A percentile compares a stretch with the other conserved stretches of the same genome.
Evolutionary conservation across 2,888 invertebrate genomes (phyloP).

Genomic region (Saturnia japonica): DNA sequence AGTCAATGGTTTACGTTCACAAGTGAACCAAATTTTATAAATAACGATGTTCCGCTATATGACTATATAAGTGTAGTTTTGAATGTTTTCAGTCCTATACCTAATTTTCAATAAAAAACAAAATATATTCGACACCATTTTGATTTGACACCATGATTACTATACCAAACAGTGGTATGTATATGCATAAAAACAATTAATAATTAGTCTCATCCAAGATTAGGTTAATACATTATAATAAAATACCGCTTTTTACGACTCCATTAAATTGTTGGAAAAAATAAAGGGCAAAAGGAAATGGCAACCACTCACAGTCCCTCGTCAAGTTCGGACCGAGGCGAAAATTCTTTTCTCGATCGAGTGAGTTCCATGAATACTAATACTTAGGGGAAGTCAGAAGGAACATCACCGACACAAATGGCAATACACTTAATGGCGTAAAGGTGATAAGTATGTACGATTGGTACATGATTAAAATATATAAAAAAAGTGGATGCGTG

Average conservation of each 20-base stretch:
- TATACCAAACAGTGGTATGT: background rate
- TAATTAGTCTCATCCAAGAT: constrained; percentile 49
- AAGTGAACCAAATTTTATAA: no score
- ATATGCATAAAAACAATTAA: constrained; percentile 39
- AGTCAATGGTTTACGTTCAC: no score
- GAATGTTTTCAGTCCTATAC: no score
- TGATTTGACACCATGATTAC: no score
- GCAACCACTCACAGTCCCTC: constrained; percentile 70
- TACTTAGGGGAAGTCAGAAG: constrained; percentile 55
- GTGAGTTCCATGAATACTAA: constrained; percentile 80
- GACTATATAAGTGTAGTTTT: no score
- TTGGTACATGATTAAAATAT: background rate
- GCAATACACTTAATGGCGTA: constrained; percentile 56
- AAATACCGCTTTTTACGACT: constrained; percentile 73
- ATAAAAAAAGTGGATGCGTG: no score
- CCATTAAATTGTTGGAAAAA: constrained; percentile 77
- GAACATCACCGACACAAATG: constrained; percentile 65
- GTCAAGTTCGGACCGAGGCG: constrained; percentile 69
- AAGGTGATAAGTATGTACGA: constrained; percentile 24
- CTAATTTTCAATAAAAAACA: no score
- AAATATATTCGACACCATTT: no score
- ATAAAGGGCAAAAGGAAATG: constrained; percentile 72
- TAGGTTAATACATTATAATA: constrained; percentile 72
- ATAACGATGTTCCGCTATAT: no score
- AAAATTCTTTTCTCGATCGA: constrained; percentile 79